Evolutionary conservation across 2,888 invertebrate species (phyloP), one percentile per base, ranked within the genome.

Genomic region (Hyles lineata): DNA sequence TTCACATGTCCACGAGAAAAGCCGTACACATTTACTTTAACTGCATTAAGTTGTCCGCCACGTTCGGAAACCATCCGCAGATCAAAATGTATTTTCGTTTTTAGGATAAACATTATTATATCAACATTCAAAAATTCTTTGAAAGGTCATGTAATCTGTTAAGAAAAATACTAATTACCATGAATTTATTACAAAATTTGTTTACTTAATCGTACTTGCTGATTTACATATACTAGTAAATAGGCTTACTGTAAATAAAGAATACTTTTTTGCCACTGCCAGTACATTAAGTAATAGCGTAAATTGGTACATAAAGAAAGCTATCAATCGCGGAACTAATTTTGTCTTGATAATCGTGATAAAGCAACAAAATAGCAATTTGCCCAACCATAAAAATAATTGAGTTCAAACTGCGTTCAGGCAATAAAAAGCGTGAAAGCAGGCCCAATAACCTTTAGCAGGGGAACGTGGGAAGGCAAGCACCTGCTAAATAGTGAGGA

Each of bases 341-440:
- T 92, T 89, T 85, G 88, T 89, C 90, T 86, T 90, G 90, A 93
- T 93, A 92, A 93, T 93, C 91, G 85, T 93, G 93, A 93, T 93
- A 92, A 89, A 89, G 93, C 94, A 94, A 93, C 93, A 93, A 94
- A 92, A 93, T 92, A 93, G 94, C 92, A 93, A 94, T 94, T 94
- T 92, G 86, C 89, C 84, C 90, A 85, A 89, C 92, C 93, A 92
- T 94, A 94, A 94, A 94, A 93, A 93, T 94, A 94, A 94, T 94
- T 94, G 93, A 93, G 94, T 94, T 93, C 92, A 93, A 94, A 94
- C 92, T 92, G 92, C 91, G 93, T 93, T 91, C 87, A 87, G 90
- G 94, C 93, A 92, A 93, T 93, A 94, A 94, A 94, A 94, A 93
- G 92, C 91, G 90, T 93, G 91, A 91, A 93, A 92, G 92, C 90